Evolutionary conservation across 2,888 invertebrate species (phyloP), one percentile per base, ranked within the genome.

Genomic region (Yponomeuta sedellus): DNA sequence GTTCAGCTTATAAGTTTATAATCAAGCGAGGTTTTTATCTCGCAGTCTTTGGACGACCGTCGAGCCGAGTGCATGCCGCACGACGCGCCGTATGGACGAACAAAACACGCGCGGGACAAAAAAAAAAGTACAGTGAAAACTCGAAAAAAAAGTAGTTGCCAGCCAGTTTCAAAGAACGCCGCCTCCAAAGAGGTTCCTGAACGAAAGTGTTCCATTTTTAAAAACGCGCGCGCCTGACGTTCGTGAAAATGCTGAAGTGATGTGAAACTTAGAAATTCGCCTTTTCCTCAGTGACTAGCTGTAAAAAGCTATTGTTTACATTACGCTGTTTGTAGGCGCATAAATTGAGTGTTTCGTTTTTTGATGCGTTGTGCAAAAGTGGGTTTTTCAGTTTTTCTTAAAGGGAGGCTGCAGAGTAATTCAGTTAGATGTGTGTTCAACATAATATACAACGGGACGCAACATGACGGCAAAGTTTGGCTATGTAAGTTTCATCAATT

Each of bases 401-500:
- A 84, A 82, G 86, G 83, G 88, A 84, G 82, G 77, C 83, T 75
- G 85, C 83, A 77, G 89, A 78, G 82, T 76, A 90, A 88, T 85
- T 88, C 86, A 85, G 88, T 90, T 91, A 91, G 91, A 91, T 91
- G 91, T 82, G 80, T 90, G 89, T 88, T 85, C 87, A 81, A 85
- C 84, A 89, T 89, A 88, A 88, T 87, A 85, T 89, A 90, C 88
- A 91, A 91, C 90, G 88, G 87, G 84, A 88, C 89, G 88, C 91
- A 92, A 89, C 92, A 92, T 92, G 92, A 92, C 92, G 92, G 92
- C 91, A 92, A 91, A 91, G 89, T 89, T 91, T 84, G 91, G 92
- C 92, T 92, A 92, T 92, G 92, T 92, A 80, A 86, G 92, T 91
- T 71, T 25, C 52, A 52, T 16, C 12, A 52, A 16, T 12, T 34